These are phyloP conservation scores for Nemotelus pantherinus DNA, from an alignment of 2,888 invertebrate species.

Conservation along the genomic window DNA sequence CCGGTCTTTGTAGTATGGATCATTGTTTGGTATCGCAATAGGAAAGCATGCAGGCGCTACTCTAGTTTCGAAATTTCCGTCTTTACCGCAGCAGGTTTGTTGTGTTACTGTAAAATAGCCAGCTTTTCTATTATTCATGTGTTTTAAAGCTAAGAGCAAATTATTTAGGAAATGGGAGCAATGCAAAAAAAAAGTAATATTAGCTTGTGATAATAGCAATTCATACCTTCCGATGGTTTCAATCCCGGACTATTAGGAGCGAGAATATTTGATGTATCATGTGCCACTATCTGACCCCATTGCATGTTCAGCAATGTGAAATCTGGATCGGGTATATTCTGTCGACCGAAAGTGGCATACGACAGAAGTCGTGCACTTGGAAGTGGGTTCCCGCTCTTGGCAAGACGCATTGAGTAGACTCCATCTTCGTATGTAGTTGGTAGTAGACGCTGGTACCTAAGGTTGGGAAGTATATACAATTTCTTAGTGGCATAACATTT, in stretches of 20 bases:
- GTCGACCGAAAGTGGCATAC: conserved; percentile 75
- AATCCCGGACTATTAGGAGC: background rate
- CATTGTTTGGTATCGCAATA: conserved; percentile 68
- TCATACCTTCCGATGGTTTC: background rate
- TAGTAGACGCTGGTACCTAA: conserved; percentile 64
- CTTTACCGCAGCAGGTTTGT: conserved; percentile 75
- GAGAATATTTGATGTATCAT: conserved; percentile 65
- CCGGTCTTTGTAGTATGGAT: conserved; percentile 66
- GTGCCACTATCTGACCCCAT: conserved; percentile 72
- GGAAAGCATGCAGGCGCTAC: conserved; percentile 65
- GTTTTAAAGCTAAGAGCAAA: too few species aligned
- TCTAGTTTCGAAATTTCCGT: conserved; percentile 57
- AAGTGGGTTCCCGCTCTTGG: conserved; percentile 72
- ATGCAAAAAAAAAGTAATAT: too few species aligned
- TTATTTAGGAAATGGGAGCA: too few species aligned
- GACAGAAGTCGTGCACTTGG: conserved; percentile 81
- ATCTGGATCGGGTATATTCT: conserved; percentile 74
- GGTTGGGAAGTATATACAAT: background rate
- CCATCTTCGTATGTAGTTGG: conserved; percentile 67
- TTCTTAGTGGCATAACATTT: conserved; percentile 59
- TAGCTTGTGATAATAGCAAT: too few species aligned
- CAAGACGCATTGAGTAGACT: conserved; percentile 69
- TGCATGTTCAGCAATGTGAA: conserved; percentile 78
- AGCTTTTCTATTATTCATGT: too few species aligned
- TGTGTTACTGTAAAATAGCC: conserved; percentile 66